Base-by-base conservation (phyloP, 2,113 vertebrate species). In the Melanerpes aurifrons region DNA sequence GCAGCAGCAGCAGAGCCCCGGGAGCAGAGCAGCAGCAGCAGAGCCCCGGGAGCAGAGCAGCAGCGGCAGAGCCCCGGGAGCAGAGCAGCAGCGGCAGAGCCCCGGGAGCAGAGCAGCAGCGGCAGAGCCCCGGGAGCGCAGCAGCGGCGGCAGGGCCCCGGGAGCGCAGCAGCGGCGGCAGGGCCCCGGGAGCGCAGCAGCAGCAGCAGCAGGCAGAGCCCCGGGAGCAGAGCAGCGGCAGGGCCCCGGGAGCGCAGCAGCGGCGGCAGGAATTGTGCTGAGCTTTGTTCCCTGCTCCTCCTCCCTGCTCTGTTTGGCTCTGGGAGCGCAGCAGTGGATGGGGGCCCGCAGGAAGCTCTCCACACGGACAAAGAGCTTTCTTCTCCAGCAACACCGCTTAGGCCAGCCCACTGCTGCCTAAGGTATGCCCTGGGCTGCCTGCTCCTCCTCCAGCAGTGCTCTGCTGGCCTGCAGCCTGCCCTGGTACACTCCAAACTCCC, bases 241-340 rank as follows among this genome's bases (percentile, higher is more conserved):
- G 35, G 7, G 35, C 35, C 35, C 35, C 35, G 35, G 35, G 35
- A 35, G 35, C 6, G 35, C 35, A 85, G 69, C 28, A 31, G 32
- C 88, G 26, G 0, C 29, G 93, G 91, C 35, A 35, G 86, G 86
- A 96, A 72, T 92, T 56, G 14, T 47, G 72, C 15, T 1, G 1
- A 0, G 66, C 91, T 96, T 95, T 96, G 91, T 92, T 94, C 92
- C 86, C 92, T 31, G 28, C 6, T 90, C 94, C 91, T 90, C 94
- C 91, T 94, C 92, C 86, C 92, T 31, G 28, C 6, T 90, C 94
- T 89, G 68, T 47, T 95, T 86, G 66, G 69, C 77, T 92, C 53
- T 8, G 48, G 2, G 32, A 93, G 94, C 92, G 61, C n/a, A 47
- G 83, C 93, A 86, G 21, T 21, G 80, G 90, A 86, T 71, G 83